phyloP scores from a whole-genome alignment of 2,888 invertebrate genomes.

The Aethes cnicana region DNA sequence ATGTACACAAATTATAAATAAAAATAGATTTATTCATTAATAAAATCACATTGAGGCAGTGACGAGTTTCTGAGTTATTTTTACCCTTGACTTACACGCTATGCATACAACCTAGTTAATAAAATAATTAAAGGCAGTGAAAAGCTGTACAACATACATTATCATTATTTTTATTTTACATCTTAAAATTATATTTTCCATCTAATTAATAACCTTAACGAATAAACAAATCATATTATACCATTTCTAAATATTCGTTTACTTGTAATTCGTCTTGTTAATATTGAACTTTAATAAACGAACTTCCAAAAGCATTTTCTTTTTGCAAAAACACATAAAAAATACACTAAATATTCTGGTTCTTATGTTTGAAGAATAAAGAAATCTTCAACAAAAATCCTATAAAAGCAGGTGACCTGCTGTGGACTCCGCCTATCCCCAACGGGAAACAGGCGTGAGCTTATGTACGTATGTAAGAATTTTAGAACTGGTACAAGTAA shows the following conservation, averaged over 20 bases:
- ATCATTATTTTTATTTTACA: not conserved
- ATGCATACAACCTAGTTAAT: not conserved
- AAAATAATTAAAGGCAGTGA: not conserved
- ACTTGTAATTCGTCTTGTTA: not conserved
- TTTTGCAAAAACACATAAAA: not conserved
- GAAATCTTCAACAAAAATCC: too few species aligned
- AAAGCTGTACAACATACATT: not conserved
- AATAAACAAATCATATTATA: not conserved
- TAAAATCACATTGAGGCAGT: slow-evolving; percentile 17
- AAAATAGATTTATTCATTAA: not conserved
- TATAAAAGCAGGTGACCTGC: too few species aligned
- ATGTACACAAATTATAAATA: not conserved
- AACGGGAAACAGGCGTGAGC: too few species aligned
- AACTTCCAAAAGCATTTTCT: not conserved
- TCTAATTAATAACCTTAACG: not conserved
- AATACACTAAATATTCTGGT: too few species aligned
- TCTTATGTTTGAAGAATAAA: too few species aligned
- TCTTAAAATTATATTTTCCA: not conserved
- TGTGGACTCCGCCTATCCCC: not conserved
- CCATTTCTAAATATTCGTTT: not conserved
- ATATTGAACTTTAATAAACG: not conserved
- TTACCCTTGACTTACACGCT: not conserved
- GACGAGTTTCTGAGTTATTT: slow-evolving; percentile 1
- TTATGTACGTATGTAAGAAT: too few species aligned
- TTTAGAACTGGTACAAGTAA: not conserved